Evolutionary conservation across 2,888 invertebrate species (phyloP).

Genomic region (Clistopyga incitator): DNA sequence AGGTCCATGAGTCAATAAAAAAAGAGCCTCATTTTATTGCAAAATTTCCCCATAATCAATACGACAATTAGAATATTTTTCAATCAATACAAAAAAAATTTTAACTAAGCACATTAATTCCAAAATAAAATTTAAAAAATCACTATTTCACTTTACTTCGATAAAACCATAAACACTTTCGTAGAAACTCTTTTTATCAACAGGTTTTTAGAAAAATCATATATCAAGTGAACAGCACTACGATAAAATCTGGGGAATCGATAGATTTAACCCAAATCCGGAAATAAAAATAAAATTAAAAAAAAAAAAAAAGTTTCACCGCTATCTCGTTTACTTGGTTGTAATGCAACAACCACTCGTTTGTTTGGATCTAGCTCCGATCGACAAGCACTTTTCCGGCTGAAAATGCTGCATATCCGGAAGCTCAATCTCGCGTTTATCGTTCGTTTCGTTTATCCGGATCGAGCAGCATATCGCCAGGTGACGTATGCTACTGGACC

Average conservation of each 20-base stretch:
- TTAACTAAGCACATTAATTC: too few relatives aligned
- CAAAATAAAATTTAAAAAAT: too few relatives aligned
- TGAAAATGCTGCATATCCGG: conserved; percentile 49
- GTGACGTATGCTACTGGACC: conserved; percentile 3
- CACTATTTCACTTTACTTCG: too few relatives aligned
- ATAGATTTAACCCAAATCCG: not conserved
- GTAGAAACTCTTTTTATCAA: too few relatives aligned
- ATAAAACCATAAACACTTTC: too few relatives aligned
- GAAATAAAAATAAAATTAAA: not conserved
- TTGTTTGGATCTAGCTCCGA: not conserved
- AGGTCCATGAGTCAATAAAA: too few relatives aligned
- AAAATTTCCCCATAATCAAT: too few relatives aligned
- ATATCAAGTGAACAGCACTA: too few relatives aligned
- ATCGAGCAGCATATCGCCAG: conserved; percentile 11
- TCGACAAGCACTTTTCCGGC: conserved; percentile 3
- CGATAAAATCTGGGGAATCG: not conserved
- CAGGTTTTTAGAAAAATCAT: too few relatives aligned
- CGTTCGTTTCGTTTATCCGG: conserved; percentile 63
- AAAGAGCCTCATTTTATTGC: too few relatives aligned
- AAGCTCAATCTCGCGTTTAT: conserved; percentile 67
- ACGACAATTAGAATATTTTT: too few relatives aligned
- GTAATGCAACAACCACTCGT: conserved; percentile 4
- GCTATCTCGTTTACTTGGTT: conserved; percentile 17
- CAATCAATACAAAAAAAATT: too few relatives aligned
- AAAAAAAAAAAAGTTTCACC: not conserved